Evolutionary conservation across 1,140 invertebrate genomes (phyloP), one percentile per base, ranked within the genome.

Genomic region (Doryteuthis pealeii): DNA sequence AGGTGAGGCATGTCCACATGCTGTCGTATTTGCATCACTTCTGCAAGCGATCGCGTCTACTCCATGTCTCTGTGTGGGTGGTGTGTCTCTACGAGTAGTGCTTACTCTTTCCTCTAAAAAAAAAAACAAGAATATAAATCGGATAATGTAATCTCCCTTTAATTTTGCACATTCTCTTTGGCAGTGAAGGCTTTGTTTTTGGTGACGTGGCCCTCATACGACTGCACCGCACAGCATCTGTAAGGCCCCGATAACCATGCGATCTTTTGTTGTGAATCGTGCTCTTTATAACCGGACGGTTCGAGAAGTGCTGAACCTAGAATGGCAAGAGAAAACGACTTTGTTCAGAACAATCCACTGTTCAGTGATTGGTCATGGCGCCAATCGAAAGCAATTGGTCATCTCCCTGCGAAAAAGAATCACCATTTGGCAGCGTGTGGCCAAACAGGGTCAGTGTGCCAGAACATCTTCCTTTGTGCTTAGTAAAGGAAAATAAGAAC

Each of bases 141-240:
- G n/a, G n/a, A n/a, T n/a, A n/a, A n/a, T n/a, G n/a, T n/a, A n/a
- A n/a, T n/a, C n/a, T n/a, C n/a, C n/a, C n/a, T n/a, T n/a, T n/a
- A n/a, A n/a, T n/a, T n/a, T n/a, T n/a, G n/a, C n/a, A n/a, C n/a
- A n/a, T n/a, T n/a, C n/a, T n/a, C n/a, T n/a, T 74, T 76, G 1
- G 40, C 85, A 84, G 73, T 49, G 80, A 81, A 58, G 86, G 86
- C 14, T 82, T 84, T 35, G 81, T 79, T 26, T 84, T 87, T 72
- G 86, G 86, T 10, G 86, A 87, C 70, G 75, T 86, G 10, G 86
- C 86, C 10, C 72, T 87, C 0, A 80, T 86, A 1, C 85, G 81
- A 86, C 62, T 85, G 84, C 71, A 78, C 84, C 78, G 86, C 33
- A 86, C 82, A 10, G 86, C 86, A 1, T 83, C 82, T 40, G 84